Evolutionary conservation across 2,888 invertebrate genomes (phyloP).

Genomic region (Athrips mouffetella): DNA sequence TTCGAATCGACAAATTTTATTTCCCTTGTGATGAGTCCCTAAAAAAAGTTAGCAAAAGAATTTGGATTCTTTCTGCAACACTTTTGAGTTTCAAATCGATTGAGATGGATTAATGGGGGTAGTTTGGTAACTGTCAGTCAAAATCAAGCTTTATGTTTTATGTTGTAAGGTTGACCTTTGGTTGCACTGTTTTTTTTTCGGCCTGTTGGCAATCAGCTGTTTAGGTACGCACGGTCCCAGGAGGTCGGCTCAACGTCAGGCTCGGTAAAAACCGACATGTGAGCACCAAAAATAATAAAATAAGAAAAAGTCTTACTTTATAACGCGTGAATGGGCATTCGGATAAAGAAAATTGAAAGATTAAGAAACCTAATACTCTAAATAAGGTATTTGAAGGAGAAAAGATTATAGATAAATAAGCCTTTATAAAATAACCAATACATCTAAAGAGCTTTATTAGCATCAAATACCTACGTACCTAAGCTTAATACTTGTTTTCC

Average conservation of each 20-base stretch:
- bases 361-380: neutral
- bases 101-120: constrained; percentile 44
- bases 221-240: constrained; percentile 69
- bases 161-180: constrained; percentile 29
- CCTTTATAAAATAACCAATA: no score
- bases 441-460: no score
- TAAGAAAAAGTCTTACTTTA: constrained; percentile 32
- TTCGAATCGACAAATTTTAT: constrained; percentile 34
- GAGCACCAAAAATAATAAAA: constrained; percentile 50
- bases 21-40: constrained; percentile 51
- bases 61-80: constrained; percentile 4
- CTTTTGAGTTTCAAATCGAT: constrained; percentile 37
- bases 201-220: constrained; percentile 73
- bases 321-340: neutral
- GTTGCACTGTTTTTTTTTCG: constrained; percentile 58
- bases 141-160: constrained; percentile 8
- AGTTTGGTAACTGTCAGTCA: constrained; percentile 23
- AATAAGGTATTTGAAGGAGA: neutral
- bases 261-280: constrained; percentile 30
- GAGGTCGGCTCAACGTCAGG: constrained; percentile 60
- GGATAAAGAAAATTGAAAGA: neutral
- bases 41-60: constrained; percentile 25
- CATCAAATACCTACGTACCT: no score
- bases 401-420: neutral
- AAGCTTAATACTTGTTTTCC: no score